A percentile compares a stretch with the other conserved stretches of the same genome.
Conservation (phyloP, 2,797 vertebrate genomes). For the Acanthurus lineatus region DNA sequence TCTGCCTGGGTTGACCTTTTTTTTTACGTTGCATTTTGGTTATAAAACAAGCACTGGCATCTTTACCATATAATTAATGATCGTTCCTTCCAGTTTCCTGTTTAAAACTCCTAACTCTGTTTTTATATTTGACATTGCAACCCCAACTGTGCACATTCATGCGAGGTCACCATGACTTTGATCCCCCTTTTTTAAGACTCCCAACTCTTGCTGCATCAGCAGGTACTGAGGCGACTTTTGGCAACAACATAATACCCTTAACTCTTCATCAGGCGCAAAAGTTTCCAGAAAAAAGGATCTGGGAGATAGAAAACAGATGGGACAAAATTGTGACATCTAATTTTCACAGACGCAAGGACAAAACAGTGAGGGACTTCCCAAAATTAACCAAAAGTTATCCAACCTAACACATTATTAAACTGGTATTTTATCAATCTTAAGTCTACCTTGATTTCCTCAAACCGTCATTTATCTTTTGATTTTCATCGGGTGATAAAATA, state of each 20-base stretch:
- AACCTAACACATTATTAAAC: not conserved
- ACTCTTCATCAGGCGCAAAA: slow-evolving; percentile 37
- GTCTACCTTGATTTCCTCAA: no score
- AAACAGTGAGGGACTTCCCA: slow-evolving; percentile 9
- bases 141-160: slow-evolving; percentile 4
- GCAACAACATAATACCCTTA: slow-evolving; percentile 44
- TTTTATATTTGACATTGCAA: slow-evolving; percentile 26
- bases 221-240: slow-evolving; percentile 41
- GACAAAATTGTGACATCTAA: slow-evolving; percentile 42
- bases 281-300: slow-evolving; percentile 43
- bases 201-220: slow-evolving; percentile 54
- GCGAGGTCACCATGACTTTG: slow-evolving; percentile 4
- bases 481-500: no score
- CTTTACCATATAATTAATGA: not conserved
- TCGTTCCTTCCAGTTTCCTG: slow-evolving; percentile 6
- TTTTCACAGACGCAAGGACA: slow-evolving; percentile 1
- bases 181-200: slow-evolving; percentile 34
- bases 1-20: not conserved
- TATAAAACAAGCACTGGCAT: not conserved
- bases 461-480: no score
- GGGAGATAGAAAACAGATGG: slow-evolving; percentile 68
- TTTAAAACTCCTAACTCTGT: slow-evolving; percentile 5
- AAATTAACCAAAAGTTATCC: not conserved
- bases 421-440: no score
- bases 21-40: slow-evolving; percentile 1